phyloP scores from a whole-genome alignment of 2,113 vertebrate genomes.

The Aythya baeri region DNA sequence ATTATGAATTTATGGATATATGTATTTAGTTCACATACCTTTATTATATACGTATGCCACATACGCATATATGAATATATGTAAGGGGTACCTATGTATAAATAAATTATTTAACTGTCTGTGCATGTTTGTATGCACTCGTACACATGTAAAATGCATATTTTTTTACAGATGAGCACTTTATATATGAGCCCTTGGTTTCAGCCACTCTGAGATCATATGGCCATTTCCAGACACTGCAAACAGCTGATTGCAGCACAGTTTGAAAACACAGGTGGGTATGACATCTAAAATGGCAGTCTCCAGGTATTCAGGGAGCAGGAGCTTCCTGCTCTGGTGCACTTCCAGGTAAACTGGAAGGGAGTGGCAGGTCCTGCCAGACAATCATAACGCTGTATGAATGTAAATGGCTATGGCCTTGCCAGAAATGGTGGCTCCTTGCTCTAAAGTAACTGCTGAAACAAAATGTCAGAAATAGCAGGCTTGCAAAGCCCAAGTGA shows the following conservation, averaged over 20 bases:
- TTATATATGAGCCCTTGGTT: too few relatives aligned
- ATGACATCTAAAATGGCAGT: not conserved
- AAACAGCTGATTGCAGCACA: fast-evolving
- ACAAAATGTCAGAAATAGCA: not conserved
- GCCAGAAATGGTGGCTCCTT: not conserved
- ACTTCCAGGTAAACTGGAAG: not conserved
- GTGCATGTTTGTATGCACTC: not conserved
- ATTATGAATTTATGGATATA: not conserved
- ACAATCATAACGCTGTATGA: not conserved
- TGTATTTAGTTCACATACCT: not conserved
- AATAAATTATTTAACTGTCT: not conserved
- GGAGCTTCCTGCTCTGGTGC: not conserved
- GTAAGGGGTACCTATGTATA: not conserved
- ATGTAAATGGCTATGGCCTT: not conserved
- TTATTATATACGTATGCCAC: not conserved
- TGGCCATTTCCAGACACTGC: not conserved
- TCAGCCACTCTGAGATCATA: not conserved
- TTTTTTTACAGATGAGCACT: not conserved
- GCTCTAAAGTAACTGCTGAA: not conserved
- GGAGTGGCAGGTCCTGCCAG: fast-evolving
- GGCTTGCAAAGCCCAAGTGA: fast-evolving
- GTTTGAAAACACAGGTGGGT: not conserved
- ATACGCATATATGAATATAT: not conserved
- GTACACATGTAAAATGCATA: not conserved
- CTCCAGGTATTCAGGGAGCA: fast-evolving